A percentile compares a stretch with the other conserved stretches of the same genome.
Evolutionary conservation across 2,113 vertebrate species (phyloP).

Genomic region (Pithys albifrons): DNA sequence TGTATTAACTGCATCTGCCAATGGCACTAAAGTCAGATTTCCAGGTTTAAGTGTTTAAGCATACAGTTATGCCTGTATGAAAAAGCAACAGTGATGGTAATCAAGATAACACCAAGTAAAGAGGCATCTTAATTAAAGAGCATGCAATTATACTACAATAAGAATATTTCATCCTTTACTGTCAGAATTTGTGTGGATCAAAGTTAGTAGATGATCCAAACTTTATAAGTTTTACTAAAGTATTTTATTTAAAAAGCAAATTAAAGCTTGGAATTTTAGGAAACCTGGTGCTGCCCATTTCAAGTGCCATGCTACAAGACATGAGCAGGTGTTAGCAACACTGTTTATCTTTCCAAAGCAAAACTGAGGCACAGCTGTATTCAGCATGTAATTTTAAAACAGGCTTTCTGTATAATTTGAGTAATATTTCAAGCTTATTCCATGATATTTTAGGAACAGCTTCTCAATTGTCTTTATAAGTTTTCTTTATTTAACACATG

Average conservation of each 20-base stretch:
- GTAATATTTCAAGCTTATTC: neutral
- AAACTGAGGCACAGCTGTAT: slow-evolving; percentile 7
- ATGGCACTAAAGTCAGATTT: neutral
- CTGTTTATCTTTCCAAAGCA: neutral
- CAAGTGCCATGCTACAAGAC: slow-evolving; percentile 16
- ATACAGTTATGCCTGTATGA: neutral
- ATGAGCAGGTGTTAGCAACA: slow-evolving; percentile 41
- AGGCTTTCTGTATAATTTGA: neutral
- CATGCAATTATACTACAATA: neutral
- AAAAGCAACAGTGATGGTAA: neutral
- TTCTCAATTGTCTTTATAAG: neutral
- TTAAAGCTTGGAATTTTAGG: neutral
- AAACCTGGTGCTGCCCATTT: slow-evolving; percentile 9
- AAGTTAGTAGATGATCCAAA: neutral
- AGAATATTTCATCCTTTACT: neutral
- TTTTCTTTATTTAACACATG: neutral
- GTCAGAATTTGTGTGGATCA: neutral
- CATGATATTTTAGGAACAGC: neutral
- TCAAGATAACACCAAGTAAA: neutral
- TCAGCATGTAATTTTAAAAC: neutral
- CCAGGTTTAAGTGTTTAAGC: neutral
- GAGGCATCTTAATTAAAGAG: neutral
- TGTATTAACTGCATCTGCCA: neutral
- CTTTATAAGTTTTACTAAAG: neutral
- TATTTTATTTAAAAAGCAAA: neutral